Evolutionary conservation across 2,113 vertebrate genomes (phyloP), one percentile per base, ranked within the genome.

Genomic region (Perca flavescens): DNA sequence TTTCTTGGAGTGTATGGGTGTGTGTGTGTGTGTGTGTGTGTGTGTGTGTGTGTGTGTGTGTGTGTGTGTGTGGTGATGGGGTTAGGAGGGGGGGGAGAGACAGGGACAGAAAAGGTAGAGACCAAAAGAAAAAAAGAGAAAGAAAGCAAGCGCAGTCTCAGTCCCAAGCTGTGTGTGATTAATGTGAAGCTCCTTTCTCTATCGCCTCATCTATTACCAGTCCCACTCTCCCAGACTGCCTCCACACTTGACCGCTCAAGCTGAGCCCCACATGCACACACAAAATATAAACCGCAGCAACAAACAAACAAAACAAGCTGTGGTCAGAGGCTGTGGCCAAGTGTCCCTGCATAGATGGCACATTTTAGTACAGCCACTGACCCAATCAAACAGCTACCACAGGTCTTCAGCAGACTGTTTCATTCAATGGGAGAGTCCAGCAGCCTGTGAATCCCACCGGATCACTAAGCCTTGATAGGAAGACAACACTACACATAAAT

Each of bases 151-250:
- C 12, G 75, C 79, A 77, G 84, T 88, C 86, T 93, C 73, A 75
- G 87, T 87, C 79, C 66, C 74, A 84, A 80, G 87, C 86, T 91
- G 70, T 74, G 87, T 89, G 88, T 95, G 95, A 96, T 95, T 95
- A 95, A 96, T 96, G 92, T 90, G 92, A 86, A 86, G 90, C 90
- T 91, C 77, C 90, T 91, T 86, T 94, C 93, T 94, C 88, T 80
- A 90, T 93, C 83, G 89, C 89, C 87, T 95, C 93, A 79, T 90
- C 92, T 86, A 94, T 95, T 95, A 95, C 89, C 90, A 91, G 90
- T 79, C 85, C 81, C 86, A 80, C 89, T 93, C 86, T 91, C 88
- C 80, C 86, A 71, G 84, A 80, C 89, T 90, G 84, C 91, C 87
- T 90, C 88, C 92, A 89, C 86, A 94, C 94, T 92, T 93, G 93